phyloP scores from a whole-genome alignment of 2,888 invertebrate genomes.

The Drosophila paranaensis region DNA sequence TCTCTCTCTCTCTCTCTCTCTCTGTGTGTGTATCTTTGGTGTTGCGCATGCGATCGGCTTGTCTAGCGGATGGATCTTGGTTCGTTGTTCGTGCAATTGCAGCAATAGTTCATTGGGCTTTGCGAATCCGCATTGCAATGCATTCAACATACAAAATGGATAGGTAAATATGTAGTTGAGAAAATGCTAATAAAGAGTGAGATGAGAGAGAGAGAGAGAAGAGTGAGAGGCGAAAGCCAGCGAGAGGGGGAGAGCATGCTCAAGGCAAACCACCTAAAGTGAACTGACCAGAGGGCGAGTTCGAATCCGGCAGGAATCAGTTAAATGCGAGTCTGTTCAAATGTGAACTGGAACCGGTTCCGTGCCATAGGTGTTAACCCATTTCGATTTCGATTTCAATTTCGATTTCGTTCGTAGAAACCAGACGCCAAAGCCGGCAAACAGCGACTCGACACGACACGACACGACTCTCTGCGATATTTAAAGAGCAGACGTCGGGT shows the following conservation, averaged over 20 bases:
- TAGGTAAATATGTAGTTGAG: slow-evolving; percentile 12
- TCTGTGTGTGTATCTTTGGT: not conserved
- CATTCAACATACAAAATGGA: slow-evolving; percentile 40
- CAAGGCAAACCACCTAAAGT: slow-evolving; percentile 73
- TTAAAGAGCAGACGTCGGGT: slow-evolving; percentile 36
- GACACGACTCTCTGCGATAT: slow-evolving; percentile 53
- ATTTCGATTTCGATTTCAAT: slow-evolving; percentile 71
- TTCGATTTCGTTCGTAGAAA: slow-evolving; percentile 44
- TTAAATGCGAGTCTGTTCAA: slow-evolving; percentile 10
- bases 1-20: not conserved
- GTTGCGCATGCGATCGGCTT: slow-evolving; percentile 64
- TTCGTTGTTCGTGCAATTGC: slow-evolving; percentile 56
- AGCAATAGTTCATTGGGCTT: slow-evolving; percentile 80
- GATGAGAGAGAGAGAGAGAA: not conserved
- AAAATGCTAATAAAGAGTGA: not conserved
- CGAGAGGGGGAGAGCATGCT: slow-evolving; percentile 39
- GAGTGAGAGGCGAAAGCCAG: slow-evolving; percentile 10
- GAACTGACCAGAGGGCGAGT: slow-evolving; percentile 47
- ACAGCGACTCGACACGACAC: slow-evolving; percentile 8
- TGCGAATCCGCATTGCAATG: slow-evolving; percentile 79
- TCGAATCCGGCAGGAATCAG: slow-evolving; percentile 61
- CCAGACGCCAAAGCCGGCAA: slow-evolving; percentile 29
- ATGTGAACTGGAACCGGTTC: slow-evolving; percentile 63
- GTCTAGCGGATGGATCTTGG: slow-evolving; percentile 43
- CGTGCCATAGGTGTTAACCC: slow-evolving; percentile 76